A percentile compares a stretch with the other conserved stretches of the same genome.
Conservation (phyloP, 2,797 vertebrate species). For the Sebastes ruberrimus region DNA sequence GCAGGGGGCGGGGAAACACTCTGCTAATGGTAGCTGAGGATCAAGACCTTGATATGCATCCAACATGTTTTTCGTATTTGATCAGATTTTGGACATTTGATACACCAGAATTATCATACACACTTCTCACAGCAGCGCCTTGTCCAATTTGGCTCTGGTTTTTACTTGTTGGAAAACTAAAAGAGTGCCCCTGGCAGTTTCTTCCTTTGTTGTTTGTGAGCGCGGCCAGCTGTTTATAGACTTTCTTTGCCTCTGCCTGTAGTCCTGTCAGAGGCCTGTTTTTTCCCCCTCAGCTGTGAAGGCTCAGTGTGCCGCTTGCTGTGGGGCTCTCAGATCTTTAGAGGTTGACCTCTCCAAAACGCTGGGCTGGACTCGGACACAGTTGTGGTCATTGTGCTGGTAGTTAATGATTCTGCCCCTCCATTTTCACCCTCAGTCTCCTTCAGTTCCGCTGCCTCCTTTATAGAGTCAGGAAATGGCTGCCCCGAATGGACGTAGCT, state of each 20-base stretch:
- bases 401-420: constrained; percentile 79
- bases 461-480: constrained; percentile 79
- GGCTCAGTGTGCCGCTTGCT: constrained; percentile 32
- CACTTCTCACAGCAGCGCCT: constrained; percentile 1
- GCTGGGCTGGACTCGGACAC: constrained; percentile 72
- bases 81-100: constrained; percentile 23
- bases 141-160: constrained; percentile 37
- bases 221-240: constrained; percentile 62
- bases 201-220: constrained; percentile 52
- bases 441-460: constrained; percentile 71
- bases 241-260: constrained; percentile 33
- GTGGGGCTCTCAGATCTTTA: constrained; percentile 57
- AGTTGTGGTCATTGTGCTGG: constrained; percentile 75
- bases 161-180: constrained; percentile 39
- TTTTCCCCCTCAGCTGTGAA: constrained; percentile 38
- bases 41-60: not conserved
- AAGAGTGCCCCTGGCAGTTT: constrained; percentile 30
- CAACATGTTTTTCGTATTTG: constrained; percentile 12
- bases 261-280: constrained; percentile 34
- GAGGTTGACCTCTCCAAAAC: constrained; percentile 72
- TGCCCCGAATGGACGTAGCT: constrained; percentile 74
- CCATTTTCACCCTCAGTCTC: constrained; percentile 65
- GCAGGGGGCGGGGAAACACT: not conserved
- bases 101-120: constrained; percentile 12
- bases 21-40: constrained; percentile 6